Percentiles rank a stretch among this genome's conserved stretches.
Evolutionary conservation across 1,140 invertebrate species (phyloP).

Genomic region (Patella vulgata): DNA sequence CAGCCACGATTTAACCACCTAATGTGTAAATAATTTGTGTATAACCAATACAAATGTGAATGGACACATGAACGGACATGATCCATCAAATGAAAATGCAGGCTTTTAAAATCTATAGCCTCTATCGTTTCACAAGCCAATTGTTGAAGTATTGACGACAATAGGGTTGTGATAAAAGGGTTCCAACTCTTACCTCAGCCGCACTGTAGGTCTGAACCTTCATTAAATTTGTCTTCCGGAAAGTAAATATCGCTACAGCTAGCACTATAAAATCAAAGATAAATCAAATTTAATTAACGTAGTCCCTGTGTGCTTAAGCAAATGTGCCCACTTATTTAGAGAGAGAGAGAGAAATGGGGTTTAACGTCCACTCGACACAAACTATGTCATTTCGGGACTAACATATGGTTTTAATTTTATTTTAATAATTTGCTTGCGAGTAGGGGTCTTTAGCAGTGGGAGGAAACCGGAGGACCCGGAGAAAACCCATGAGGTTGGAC

Average conservation of each 20-base stretch:
- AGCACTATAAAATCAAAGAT: slow-evolving; percentile 70
- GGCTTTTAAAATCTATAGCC: neutral
- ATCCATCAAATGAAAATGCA: neutral
- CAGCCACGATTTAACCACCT: neutral
- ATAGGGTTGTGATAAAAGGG: neutral
- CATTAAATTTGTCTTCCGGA: slow-evolving; percentile 90
- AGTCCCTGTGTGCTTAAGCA: too few relatives aligned
- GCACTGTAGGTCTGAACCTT: slow-evolving; percentile 85
- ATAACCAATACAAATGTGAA: neutral
- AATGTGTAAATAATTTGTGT: neutral
- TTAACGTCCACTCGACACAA: too few relatives aligned
- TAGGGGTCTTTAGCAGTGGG: too few relatives aligned
- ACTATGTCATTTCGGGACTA: too few relatives aligned
- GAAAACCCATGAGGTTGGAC: too few relatives aligned
- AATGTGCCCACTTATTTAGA: too few relatives aligned
- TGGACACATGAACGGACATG: neutral
- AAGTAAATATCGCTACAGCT: slow-evolving; percentile 89
- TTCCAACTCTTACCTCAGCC: slow-evolving; percentile 74
- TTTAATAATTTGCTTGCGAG: too few relatives aligned
- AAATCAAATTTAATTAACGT: neutral
- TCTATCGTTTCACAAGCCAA: neutral
- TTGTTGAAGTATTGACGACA: neutral
- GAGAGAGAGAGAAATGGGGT: too few relatives aligned
- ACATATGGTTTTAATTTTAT: too few relatives aligned
- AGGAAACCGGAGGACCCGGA: too few relatives aligned